Conservation (phyloP, 2,113 vertebrate genomes). For the Aptenodytes patagonicus region DNA sequence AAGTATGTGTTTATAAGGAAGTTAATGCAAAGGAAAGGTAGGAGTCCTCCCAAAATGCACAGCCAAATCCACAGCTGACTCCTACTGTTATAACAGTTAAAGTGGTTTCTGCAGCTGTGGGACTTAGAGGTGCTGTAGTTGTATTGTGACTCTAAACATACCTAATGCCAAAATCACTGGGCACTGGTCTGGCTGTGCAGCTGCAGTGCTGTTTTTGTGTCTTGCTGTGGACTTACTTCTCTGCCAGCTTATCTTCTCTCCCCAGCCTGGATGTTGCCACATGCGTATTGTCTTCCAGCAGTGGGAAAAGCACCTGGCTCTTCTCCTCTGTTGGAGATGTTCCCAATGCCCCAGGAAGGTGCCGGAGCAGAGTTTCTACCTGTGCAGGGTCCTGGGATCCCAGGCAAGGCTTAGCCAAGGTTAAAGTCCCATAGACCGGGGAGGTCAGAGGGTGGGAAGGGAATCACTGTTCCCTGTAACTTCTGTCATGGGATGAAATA, state of each 20-base stretch:
- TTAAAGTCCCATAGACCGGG: not conserved
- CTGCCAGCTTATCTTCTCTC: not conserved
- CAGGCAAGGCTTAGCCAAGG: not conserved
- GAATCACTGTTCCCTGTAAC: not conserved
- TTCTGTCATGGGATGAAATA: not conserved
- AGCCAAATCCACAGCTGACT: not conserved
- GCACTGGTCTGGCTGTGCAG: not conserved
- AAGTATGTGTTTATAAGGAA: not conserved
- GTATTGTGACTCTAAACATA: not conserved
- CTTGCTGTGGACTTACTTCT: not conserved
- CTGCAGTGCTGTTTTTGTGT: not conserved
- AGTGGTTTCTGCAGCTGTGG: not conserved
- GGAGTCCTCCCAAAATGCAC: not conserved
- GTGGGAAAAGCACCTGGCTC: not conserved
- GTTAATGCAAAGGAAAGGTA: not conserved
- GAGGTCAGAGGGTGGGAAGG: not conserved
- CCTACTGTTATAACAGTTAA: not conserved
- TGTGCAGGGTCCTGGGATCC: not conserved
- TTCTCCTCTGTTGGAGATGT: not conserved
- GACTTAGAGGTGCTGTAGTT: not conserved
- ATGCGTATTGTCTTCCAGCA: fast-evolving
- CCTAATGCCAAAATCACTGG: not conserved
- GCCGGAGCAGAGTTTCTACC: not conserved
- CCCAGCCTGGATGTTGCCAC: not conserved
- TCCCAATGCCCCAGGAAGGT: not conserved